Conservation (phyloP, 2,888 invertebrate species). For the Hirtodrosophila histrioides region DNA sequence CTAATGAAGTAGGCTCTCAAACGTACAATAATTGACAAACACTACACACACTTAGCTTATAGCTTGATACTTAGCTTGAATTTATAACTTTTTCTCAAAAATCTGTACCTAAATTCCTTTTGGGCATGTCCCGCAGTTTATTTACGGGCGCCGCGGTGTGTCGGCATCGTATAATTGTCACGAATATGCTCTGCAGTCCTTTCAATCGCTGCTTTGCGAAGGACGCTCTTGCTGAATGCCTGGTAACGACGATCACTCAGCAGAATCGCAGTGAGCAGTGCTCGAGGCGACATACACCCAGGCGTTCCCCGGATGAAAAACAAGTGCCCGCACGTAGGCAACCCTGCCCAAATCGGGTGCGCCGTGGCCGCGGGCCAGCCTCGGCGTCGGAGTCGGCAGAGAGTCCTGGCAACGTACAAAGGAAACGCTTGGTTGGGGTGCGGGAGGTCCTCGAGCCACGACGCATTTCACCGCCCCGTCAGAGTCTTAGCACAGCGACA, state of each 20-base stretch:
- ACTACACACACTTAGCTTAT: neutral
- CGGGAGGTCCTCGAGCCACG: constrained; percentile 10
- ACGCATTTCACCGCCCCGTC: constrained; percentile 2
- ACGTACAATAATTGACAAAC: no score
- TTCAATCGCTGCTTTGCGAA: neutral
- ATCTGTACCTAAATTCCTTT: constrained; percentile 17
- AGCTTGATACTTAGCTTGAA: neutral
- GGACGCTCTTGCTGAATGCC: neutral
- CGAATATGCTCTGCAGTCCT: no score
- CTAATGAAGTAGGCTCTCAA: neutral
- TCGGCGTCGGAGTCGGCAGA: no score
- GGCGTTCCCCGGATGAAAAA: constrained; percentile 1
- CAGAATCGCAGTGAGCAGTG: neutral
- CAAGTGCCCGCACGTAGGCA: constrained; percentile 11
- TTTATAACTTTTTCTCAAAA: constrained; percentile 1
- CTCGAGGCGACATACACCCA: neutral
- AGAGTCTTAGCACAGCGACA: neutral
- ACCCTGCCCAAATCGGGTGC: neutral
- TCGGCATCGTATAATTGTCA: neutral
- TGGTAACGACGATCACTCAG: no score
- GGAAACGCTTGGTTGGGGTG: neutral
- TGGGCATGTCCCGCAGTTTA: constrained; percentile 24
- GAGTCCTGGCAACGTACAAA: neutral
- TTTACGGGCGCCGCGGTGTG: neutral
- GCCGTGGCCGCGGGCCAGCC: neutral